These are phyloP conservation scores for Tangara arthus DNA, from an alignment of 2,797 vertebrate genomes.

Conservation along the genomic window DNA sequence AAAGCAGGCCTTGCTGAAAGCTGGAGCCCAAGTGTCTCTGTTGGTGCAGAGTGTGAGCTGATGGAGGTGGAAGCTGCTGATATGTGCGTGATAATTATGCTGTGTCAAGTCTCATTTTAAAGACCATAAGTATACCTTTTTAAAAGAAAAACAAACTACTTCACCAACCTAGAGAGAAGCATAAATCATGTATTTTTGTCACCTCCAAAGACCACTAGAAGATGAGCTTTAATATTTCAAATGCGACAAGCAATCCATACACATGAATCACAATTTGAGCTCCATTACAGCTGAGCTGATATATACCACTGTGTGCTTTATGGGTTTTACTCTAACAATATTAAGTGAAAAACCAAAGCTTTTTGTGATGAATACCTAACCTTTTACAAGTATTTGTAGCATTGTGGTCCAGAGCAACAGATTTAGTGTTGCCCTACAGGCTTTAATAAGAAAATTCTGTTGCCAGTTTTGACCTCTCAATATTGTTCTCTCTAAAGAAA, in stretches of 20 bases:
- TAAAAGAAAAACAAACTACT: slow-evolving; percentile 71
- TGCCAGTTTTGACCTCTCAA: background rate
- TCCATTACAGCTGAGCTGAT: slow-evolving; percentile 55
- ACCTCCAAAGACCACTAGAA: slow-evolving; percentile 68
- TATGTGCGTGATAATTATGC: slow-evolving; percentile 52
- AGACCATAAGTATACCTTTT: slow-evolving; percentile 68
- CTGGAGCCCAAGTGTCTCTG: background rate
- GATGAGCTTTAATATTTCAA: slow-evolving; percentile 77
- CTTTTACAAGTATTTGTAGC: background rate
- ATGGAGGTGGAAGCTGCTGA: slow-evolving; percentile 26
- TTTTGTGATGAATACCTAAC: slow-evolving; percentile 23
- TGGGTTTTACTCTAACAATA: slow-evolving; percentile 30
- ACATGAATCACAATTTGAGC: slow-evolving; percentile 70
- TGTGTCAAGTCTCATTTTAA: slow-evolving; percentile 72
- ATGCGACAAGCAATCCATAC: slow-evolving; percentile 68
- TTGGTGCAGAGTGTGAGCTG: background rate
- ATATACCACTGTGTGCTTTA: slow-evolving; percentile 11
- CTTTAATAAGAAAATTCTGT: background rate
- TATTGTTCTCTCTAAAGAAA: background rate
- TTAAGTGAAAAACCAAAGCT: slow-evolving; percentile 15
- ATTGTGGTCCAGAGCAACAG: background rate
- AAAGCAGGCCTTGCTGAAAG: background rate
- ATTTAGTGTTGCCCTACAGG: background rate
- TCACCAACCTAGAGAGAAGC: slow-evolving; percentile 26
- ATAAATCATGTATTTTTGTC: slow-evolving; percentile 76